Evolutionary conservation across 2,797 vertebrate species (phyloP), one percentile per base, ranked within the genome.

Genomic region (Pteropus rufus): DNA sequence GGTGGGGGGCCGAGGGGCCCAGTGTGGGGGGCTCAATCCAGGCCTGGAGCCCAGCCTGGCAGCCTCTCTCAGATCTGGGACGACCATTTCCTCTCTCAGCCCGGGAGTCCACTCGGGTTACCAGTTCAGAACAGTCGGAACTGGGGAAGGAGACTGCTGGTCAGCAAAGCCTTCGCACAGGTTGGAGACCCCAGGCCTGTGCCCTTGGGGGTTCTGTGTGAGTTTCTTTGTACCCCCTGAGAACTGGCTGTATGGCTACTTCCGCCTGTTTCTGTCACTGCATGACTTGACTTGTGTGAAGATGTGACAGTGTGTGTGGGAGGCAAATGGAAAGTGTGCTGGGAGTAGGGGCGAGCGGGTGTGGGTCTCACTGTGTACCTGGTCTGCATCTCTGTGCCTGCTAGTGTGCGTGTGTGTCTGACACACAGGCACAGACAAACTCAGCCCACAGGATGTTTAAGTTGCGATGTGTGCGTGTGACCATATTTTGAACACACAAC

Each of bases 81-180:
- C 12, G 21, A 49, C 67, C 85, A 87, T 97, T 96, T 97, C 96
- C 96, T 96, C 85, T 92, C 65, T 58, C 23, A 64, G 84, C 91
- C 75, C 54, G 0, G 18, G 69, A 95, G 88, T 89, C 62, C 88
- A 70, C 93, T 96, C 31, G 19, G 80, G 93, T 97, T 95, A 79
- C 70, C 6, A 69, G 52, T 60, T 80, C 76, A 84, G 81, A 70
- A 90, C 85, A 0, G 62, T 52, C 44, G 34, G 6, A 79, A 49
- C 14, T 5, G 11, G 18, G 65, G 44, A 79, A 44, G 67, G 69
- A 64, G 52, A 58, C 76, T 10, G 67, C 65, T 54, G 31, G 15
- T 41, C 15, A 1, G 39, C 11, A 29, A 69, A 73, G 36, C 21
- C 56, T 64, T 86, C 6, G 0, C 41, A 60, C 88, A 52, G 36